Conservation (phyloP, 2,797 vertebrate species). For the Trachops cirrhosus region DNA sequence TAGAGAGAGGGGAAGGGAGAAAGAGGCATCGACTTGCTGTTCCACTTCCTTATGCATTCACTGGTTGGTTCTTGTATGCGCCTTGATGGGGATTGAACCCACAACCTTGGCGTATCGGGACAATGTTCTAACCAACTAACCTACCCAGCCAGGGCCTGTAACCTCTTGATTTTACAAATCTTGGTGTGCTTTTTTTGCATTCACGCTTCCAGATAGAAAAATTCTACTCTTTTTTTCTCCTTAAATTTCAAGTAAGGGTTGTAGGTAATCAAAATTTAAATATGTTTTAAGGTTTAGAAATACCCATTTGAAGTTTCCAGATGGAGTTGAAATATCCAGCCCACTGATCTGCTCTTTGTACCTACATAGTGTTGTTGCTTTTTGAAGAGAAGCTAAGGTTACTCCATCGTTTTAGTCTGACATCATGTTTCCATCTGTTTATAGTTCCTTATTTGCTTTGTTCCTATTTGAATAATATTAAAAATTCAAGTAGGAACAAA, state of each 20-base stretch:
- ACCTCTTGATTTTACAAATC: neutral
- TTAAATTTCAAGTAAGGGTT: neutral
- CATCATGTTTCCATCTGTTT: neutral
- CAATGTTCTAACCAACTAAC: no score
- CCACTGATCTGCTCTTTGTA: neutral
- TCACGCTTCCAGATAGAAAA: neutral
- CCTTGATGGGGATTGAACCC: neutral
- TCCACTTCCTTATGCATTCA: no score
- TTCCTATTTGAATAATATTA: neutral
- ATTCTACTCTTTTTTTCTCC: neutral
- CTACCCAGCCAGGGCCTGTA: neutral
- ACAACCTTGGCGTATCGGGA: neutral
- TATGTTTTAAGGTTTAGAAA: neutral
- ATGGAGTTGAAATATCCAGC: neutral
- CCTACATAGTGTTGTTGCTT: rapidly evolving
- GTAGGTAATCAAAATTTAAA: neutral
- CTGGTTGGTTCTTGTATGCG: no score
- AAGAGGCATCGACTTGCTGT: neutral
- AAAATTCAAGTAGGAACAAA: neutral
- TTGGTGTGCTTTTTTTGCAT: neutral
- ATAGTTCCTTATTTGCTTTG: neutral
- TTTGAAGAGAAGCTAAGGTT: no score
- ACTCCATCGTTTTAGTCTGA: neutral
- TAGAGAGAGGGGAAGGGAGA: neutral
- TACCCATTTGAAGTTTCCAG: neutral